Percentiles rank a stretch among this genome's conserved stretches.
Conservation (phyloP, 2,113 vertebrate genomes). For the rat (Rattus norvegicus) region DNA sequence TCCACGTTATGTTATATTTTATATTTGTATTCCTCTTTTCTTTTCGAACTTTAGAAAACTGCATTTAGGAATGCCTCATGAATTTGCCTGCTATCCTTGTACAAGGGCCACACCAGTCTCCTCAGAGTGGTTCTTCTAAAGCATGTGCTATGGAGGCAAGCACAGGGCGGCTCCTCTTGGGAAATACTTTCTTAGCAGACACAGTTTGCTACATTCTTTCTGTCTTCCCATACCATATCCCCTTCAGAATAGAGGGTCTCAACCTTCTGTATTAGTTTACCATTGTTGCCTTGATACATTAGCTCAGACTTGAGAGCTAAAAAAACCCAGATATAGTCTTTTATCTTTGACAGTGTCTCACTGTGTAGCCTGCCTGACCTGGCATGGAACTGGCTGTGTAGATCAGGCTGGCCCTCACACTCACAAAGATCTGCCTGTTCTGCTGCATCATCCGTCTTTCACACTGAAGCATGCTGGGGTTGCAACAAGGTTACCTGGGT, state of each 20-base stretch:
- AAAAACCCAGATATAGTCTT: not conserved
- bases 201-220: not conserved
- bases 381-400: not conserved
- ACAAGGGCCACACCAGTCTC: not conserved
- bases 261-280: not conserved
- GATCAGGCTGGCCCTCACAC: not conserved
- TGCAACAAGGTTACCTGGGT: not conserved
- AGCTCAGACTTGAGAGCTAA: not conserved
- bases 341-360: not conserved
- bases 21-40: not conserved
- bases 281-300: not conserved
- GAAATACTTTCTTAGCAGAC: conserved; percentile 49
- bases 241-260: conserved; percentile 2
- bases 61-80: not conserved
- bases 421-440: not conserved
- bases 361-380: not conserved
- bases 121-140: not conserved
- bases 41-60: not conserved
- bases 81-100: not conserved
- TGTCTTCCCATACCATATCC: not conserved
- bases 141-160: not conserved
- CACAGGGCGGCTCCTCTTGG: not conserved
- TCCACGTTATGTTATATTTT: not conserved
- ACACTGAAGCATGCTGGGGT: not conserved
- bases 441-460: not conserved